These are phyloP conservation scores for Clarias gariepinus DNA, from an alignment of 2,113 vertebrate species.

Conservation along the genomic window DNA sequence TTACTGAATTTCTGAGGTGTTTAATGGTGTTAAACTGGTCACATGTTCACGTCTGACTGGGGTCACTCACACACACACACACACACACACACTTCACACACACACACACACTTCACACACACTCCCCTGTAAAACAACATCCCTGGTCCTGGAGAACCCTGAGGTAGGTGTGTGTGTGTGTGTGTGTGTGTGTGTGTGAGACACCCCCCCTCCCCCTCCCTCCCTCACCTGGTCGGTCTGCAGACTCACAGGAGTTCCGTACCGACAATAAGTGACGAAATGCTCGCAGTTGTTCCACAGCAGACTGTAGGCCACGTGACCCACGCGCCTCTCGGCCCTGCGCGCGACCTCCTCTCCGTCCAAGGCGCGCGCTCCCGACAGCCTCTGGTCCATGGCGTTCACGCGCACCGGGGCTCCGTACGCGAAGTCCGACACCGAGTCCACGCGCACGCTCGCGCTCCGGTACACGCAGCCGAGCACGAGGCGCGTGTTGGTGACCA, in stretches of 20 bases:
- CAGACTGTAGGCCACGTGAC: slow-evolving; percentile 7
- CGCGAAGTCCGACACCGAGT: not conserved
- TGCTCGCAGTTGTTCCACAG: slow-evolving; percentile 15
- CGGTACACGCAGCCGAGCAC: slow-evolving; percentile 11
- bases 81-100: not conserved
- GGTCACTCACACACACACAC: not conserved
- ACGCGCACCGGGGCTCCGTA: slow-evolving; percentile 1
- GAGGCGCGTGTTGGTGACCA: not conserved
- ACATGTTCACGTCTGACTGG: not conserved
- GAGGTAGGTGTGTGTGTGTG: too few relatives aligned
- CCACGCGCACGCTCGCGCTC: slow-evolving; percentile 8
- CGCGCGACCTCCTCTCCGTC: not conserved
- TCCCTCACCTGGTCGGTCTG: slow-evolving; percentile 7
- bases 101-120: too few relatives aligned
- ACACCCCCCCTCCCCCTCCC: too few relatives aligned
- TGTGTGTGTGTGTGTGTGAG: too few relatives aligned
- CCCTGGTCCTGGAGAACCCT: not conserved
- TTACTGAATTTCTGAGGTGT: not conserved
- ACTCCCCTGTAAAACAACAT: too few relatives aligned
- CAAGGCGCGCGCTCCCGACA: not conserved
- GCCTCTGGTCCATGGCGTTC: not conserved
- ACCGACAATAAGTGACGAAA: slow-evolving; percentile 1
- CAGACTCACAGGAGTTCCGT: slow-evolving; percentile 3
- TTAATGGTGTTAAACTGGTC: not conserved
- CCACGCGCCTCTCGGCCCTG: not conserved